Percentiles rank a stretch among this genome's conserved stretches.
Conservation (phyloP, 2,113 vertebrate genomes). For the Onychostoma macrolepis region DNA sequence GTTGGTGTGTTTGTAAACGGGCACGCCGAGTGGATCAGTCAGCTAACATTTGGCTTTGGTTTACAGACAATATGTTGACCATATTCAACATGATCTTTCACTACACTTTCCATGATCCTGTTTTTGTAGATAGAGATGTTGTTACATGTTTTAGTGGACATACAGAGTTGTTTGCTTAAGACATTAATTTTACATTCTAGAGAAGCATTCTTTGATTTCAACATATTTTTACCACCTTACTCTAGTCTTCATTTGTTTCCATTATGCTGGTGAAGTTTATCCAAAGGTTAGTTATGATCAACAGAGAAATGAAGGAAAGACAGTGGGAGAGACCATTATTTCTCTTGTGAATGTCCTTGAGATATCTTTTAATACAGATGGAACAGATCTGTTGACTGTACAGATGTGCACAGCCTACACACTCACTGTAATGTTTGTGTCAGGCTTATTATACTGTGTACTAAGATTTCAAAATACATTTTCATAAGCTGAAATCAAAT, state of each 20-base stretch:
- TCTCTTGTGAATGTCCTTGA: not conserved
- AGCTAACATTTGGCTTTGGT: conserved; percentile 8
- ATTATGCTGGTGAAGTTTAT: not conserved
- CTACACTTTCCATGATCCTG: not conserved
- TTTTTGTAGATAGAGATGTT: not conserved
- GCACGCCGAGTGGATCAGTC: not conserved
- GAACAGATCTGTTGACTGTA: not conserved
- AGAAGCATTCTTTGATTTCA: not conserved
- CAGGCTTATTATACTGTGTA: not conserved
- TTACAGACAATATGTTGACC: not conserved
- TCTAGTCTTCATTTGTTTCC: not conserved
- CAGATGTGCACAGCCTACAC: not conserved
- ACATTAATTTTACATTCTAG: not conserved
- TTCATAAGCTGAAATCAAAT: not conserved
- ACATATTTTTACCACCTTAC: not conserved
- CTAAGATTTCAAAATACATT: not conserved
- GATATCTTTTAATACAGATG: not conserved
- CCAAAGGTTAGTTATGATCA: not conserved
- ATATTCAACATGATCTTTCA: not conserved
- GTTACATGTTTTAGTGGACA: not conserved
- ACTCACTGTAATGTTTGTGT: not conserved
- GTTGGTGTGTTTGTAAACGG: not conserved
- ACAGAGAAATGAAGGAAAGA: not conserved
- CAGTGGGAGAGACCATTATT: not conserved
- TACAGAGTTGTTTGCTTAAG: not conserved